These are phyloP conservation scores for Epistrophe grossulariae DNA, from an alignment of 2,888 invertebrate genomes.

Conservation along the genomic window DNA sequence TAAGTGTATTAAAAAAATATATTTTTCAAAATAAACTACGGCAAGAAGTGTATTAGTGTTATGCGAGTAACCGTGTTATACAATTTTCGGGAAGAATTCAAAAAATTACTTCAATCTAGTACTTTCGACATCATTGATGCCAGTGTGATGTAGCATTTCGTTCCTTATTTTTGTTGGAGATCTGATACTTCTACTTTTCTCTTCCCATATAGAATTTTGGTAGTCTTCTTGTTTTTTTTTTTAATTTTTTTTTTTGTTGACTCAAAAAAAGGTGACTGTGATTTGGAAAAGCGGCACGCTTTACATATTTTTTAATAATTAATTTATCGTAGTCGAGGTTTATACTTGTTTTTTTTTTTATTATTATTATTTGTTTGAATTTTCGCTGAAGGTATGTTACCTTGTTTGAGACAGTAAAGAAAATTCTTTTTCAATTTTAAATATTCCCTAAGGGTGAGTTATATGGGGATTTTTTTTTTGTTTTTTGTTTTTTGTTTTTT, in stretches of 20 bases:
- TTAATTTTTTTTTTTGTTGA: neutral
- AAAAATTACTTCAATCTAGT: too few species aligned
- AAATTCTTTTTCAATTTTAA: conserved; percentile 62
- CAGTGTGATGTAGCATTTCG: conserved; percentile 41
- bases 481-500: conserved; percentile 21
- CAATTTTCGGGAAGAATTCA: too few species aligned
- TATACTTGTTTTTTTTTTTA: conserved; percentile 13
- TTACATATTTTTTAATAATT: conserved; percentile 68
- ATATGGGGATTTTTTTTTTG: neutral
- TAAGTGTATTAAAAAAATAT: too few species aligned
- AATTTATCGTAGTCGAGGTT: conserved; percentile 65
- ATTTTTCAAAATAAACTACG: too few species aligned
- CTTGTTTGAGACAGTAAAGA: conserved; percentile 15
- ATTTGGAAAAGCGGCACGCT: conserved; percentile 61
- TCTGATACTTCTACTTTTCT: conserved; percentile 19
- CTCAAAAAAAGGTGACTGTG: conserved; percentile 61
- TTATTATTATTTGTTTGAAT: conserved; percentile 28
- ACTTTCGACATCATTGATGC: conserved; percentile 24
- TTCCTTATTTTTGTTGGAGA: conserved; percentile 41
- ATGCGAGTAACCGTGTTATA: too few species aligned
- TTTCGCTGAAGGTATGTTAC: neutral
- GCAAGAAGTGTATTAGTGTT: too few species aligned
- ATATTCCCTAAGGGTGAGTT: conserved; percentile 30
- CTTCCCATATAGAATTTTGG: neutral
- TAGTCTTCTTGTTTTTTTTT: neutral